Evolutionary conservation across 2,113 vertebrate genomes (phyloP).

Genomic region (Hucho hucho): DNA sequence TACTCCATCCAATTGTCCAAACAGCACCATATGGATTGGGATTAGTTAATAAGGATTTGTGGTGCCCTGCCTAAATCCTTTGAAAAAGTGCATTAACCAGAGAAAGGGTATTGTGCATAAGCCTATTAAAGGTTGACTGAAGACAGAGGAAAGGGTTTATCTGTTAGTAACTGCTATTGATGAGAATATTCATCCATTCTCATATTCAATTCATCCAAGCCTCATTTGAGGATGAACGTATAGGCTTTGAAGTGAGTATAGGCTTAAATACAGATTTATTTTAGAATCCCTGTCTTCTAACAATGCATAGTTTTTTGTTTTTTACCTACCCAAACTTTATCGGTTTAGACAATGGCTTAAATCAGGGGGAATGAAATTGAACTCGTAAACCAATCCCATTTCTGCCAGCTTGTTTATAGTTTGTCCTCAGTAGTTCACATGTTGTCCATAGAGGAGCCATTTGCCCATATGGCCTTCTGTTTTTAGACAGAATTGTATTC

Average conservation of each 20-base stretch:
- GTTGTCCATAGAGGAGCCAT: background rate
- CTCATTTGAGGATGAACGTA: background rate
- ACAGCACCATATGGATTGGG: conserved; percentile 6
- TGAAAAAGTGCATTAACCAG: conserved; percentile 22
- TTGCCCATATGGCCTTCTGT: background rate
- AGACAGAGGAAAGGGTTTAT: conserved; percentile 24
- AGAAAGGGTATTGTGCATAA: conserved; percentile 32
- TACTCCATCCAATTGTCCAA: background rate
- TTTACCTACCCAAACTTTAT: no score
- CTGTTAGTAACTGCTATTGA: background rate
- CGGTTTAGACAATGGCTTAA: background rate
- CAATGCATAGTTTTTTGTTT: background rate
- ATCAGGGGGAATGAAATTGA: background rate
- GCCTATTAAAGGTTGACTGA: conserved; percentile 37
- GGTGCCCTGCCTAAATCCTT: background rate
- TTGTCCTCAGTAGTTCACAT: no score
- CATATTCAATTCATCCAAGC: background rate
- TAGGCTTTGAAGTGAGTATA: background rate
- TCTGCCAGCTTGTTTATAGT: no score
- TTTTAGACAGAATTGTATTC: background rate
- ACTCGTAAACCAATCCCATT: no score
- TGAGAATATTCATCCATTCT: background rate
- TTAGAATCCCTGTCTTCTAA: background rate
- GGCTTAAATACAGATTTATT: no score
- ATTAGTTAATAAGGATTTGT: conserved; percentile 20